These are phyloP conservation scores for Hiodon alosoides DNA, from an alignment of 2,113 vertebrate genomes.

Conservation along the genomic window DNA sequence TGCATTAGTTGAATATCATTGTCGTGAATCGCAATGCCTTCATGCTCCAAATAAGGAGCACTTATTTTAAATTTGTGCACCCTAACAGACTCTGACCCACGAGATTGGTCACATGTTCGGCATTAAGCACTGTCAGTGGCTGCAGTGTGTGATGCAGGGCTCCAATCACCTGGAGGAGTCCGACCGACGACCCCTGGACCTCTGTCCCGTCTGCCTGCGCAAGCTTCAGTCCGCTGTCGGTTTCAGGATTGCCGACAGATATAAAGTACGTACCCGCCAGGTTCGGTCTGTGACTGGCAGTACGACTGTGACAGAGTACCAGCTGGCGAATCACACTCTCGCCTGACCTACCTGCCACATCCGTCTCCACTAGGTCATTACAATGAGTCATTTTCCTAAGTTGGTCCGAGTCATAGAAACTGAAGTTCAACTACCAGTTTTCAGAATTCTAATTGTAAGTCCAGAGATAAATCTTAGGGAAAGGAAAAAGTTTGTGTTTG, in stretches of 20 bases:
- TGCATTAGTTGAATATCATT: neutral
- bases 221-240: conserved; percentile 52
- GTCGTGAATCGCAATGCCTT: too few species aligned
- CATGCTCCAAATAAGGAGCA: neutral
- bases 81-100: conserved; percentile 53
- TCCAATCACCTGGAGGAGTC: conserved; percentile 68
- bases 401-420: too few species aligned
- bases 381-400: too few species aligned
- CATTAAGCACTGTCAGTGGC: conserved; percentile 63
- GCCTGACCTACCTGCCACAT: too few species aligned
- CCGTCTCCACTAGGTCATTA: too few species aligned
- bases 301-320: neutral
- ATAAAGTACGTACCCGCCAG: conserved; percentile 24
- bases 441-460: too few species aligned
- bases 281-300: neutral
- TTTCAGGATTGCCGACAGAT: conserved; percentile 47
- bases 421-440: too few species aligned
- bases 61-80: neutral
- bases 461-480: too few species aligned
- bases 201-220: conserved; percentile 64
- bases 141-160: conserved; percentile 66
- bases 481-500: too few species aligned
- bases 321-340: too few species aligned
- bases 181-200: conserved; percentile 51
- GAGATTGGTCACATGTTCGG: conserved; percentile 66